phyloP scores from a whole-genome alignment of 2,797 vertebrate species.

The Spinus pinus region DNA sequence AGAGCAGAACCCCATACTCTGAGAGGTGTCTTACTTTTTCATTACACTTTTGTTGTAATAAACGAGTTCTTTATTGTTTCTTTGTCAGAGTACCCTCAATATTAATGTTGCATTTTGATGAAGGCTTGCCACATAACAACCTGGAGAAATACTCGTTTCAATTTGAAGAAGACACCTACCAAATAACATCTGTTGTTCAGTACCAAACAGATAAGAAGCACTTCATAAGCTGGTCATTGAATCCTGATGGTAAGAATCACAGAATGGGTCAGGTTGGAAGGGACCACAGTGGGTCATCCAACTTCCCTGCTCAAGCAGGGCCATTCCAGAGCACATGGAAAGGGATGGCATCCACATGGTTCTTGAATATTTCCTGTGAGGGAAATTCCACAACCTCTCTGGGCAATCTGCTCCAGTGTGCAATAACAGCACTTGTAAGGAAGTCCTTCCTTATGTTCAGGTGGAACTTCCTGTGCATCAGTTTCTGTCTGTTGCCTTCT shows the following conservation, averaged over 20 bases:
- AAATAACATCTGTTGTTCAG: constrained; percentile 83
- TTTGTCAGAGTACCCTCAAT: constrained; percentile 81
- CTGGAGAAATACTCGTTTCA: constrained; percentile 80
- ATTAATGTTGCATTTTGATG: constrained; percentile 88
- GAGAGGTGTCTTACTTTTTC: background rate
- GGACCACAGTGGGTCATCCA: background rate
- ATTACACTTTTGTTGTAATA: background rate
- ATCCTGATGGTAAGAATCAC: constrained; percentile 80
- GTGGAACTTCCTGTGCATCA: background rate
- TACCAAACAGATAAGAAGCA: constrained; percentile 81
- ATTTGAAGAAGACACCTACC: constrained; percentile 78
- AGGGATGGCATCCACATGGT: background rate
- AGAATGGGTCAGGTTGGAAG: background rate
- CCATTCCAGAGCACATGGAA: background rate
- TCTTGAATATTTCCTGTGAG: background rate
- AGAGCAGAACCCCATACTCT: background rate
- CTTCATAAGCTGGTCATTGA: constrained; percentile 87
- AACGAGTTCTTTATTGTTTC: background rate
- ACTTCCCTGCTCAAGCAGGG: background rate
- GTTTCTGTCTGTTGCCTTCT: background rate
- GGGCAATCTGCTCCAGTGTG: background rate
- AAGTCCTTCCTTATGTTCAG: background rate
- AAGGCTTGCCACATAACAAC: constrained; percentile 84
- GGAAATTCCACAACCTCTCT: background rate
- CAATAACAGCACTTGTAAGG: rapidly evolving